Conservation (phyloP, 2,888 invertebrate species). For the Tenthredo livida region DNA sequence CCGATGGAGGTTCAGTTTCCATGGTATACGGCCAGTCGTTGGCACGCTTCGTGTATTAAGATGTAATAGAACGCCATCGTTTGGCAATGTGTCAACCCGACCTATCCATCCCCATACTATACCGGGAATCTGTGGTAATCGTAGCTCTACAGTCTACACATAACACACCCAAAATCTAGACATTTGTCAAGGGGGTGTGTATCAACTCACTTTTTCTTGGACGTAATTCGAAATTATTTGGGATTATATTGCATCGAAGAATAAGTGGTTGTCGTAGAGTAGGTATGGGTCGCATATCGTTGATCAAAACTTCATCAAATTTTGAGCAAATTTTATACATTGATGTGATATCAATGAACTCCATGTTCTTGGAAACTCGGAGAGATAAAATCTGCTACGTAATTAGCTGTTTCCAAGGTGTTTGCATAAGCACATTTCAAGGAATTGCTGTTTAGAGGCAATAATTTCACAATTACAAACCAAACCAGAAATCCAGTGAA, state of each 20-base stretch:
- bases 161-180: background rate
- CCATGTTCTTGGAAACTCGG: too few species aligned
- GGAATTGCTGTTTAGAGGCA: background rate
- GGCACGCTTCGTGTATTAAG: conserved; percentile 65
- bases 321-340: too few species aligned
- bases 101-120: conserved; percentile 4
- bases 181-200: background rate
- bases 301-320: too few species aligned
- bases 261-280: too few species aligned
- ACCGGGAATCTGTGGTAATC: background rate
- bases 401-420: too few species aligned
- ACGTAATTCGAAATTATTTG: background rate
- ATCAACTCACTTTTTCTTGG: background rate
- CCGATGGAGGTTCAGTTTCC: conserved; percentile 62
- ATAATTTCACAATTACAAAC: background rate
- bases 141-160: background rate
- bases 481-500: too few species aligned
- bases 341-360: too few species aligned
- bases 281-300: too few species aligned
- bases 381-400: too few species aligned
- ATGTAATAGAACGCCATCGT: conserved; percentile 61
- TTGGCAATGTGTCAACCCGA: conserved; percentile 49
- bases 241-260: background rate
- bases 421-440: background rate
- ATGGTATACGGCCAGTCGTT: conserved; percentile 61